phyloP scores from a whole-genome alignment of 2,888 invertebrate species.

The Aricia artaxerxes region DNA sequence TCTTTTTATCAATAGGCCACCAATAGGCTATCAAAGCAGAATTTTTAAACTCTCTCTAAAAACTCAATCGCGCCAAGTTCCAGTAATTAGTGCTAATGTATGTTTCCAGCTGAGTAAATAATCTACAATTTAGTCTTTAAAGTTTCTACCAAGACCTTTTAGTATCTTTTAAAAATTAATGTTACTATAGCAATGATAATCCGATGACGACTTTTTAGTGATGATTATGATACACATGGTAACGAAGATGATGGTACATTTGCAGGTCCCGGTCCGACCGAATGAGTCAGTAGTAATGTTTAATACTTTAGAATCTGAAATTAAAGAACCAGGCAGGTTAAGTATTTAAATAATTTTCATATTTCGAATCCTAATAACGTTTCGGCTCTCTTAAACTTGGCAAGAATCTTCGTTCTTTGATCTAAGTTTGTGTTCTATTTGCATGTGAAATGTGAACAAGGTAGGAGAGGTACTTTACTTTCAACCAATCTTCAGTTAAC shows the following conservation, averaged over 20 bases:
- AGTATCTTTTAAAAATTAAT: not conserved
- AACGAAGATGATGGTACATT: not conserved
- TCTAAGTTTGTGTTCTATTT: conserved; percentile 16
- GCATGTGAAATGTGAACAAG: conserved; percentile 17
- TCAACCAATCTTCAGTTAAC: conserved; percentile 21
- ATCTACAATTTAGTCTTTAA: not conserved
- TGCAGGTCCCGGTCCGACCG: not conserved
- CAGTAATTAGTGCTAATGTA: not conserved
- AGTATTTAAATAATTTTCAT: conserved; percentile 11
- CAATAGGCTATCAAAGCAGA: not conserved
- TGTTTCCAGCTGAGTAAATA: not conserved
- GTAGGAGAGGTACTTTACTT: not conserved
- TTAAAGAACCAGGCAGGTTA: not conserved
- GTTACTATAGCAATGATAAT: not conserved
- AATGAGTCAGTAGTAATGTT: not conserved
- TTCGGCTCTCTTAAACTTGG: conserved; percentile 5
- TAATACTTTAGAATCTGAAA: not conserved
- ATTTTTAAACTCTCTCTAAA: not conserved
- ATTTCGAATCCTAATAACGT: conserved; percentile 12
- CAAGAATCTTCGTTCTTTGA: conserved; percentile 21
- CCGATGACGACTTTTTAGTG: too few species aligned
- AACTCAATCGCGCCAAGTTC: not conserved
- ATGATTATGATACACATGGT: too few species aligned
- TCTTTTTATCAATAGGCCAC: not conserved
- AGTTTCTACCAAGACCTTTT: not conserved